Base-by-base conservation (phyloP, 2,888 invertebrate species). In the Marasmarcha lunaedactyla region DNA sequence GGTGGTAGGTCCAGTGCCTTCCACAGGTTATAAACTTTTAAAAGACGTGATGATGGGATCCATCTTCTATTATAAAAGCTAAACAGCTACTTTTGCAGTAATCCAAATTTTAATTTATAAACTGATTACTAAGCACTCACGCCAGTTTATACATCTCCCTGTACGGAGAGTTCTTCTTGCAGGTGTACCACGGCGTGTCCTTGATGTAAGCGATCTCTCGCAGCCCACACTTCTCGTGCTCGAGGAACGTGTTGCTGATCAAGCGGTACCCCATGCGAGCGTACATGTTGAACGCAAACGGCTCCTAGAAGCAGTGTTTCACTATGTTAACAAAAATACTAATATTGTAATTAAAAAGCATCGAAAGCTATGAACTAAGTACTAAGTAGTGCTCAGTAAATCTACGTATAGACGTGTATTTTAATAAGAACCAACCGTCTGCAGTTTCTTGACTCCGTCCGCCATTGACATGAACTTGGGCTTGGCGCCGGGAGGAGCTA, bases 141-240 rank as follows among this genome's bases (percentile, higher is more conserved):
- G 87, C 87, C 46, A 88, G 74, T 65, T 87, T 87, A 33, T 86
- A 72, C 39, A 87, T 65, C 60, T 89, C 87, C 35, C 71, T 81
- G 44, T 78, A 88, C 0, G 88, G 84, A 0, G 87, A 85, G 40
- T 81, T 71, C 51, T 85, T 88, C 33, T 78, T 77, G 35, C 86
- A 76, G 0, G 84, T 79, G 20, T 85, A 54, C 79, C 84, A 87
- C 0, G 87, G 84, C 0, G 71, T 67, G 1, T 79, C 76, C 49
- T 85, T 78, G 7, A 87, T 55, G 48, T 66, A 85, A 33, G 68
- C 67, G 35, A 91, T 88, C 56, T 89, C 89, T 40, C 84, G 85
- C 7, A 91, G 66, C 1, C 87, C 87, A 57, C 15, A 11, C 2
- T 15, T 35, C 6, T 36, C 33, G 15, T 33, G 15, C 13, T 33